Evolutionary conservation across 2,888 invertebrate genomes (phyloP).

Genomic region (Parnassius mnemosyne): DNA sequence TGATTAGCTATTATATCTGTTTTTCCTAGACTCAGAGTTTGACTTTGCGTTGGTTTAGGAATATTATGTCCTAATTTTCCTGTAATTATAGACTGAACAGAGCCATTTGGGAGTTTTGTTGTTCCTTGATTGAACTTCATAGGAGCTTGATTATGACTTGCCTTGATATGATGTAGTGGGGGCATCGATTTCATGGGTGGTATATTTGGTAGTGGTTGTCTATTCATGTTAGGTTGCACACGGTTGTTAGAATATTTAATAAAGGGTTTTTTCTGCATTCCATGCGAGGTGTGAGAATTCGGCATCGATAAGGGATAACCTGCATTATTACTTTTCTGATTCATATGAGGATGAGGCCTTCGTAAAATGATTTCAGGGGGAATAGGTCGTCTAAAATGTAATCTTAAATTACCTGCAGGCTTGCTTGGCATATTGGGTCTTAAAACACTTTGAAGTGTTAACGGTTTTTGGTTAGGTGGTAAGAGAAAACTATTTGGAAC

Average conservation of each 20-base stretch:
- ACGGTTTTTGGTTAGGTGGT: slow-evolving; percentile 63
- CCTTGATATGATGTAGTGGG: slow-evolving; percentile 42
- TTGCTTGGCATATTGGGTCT: slow-evolving; percentile 56
- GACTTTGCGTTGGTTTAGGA: slow-evolving; percentile 46
- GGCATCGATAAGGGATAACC: slow-evolving; percentile 65
- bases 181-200: slow-evolving; percentile 65
- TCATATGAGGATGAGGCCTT: slow-evolving; percentile 53
- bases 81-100: slow-evolving; percentile 51
- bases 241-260: slow-evolving; percentile 47
- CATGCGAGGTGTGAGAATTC: slow-evolving; percentile 47
- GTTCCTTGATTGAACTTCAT: slow-evolving; percentile 37
- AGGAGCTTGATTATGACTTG: slow-evolving; percentile 17
- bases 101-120: slow-evolving; percentile 37
- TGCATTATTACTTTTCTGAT: slow-evolving; percentile 48
- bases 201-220: slow-evolving; percentile 42
- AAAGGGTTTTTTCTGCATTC: slow-evolving; percentile 50
- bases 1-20: slow-evolving; percentile 68
- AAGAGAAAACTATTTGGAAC: slow-evolving; percentile 57
- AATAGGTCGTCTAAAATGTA: slow-evolving; percentile 62
- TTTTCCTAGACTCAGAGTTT: slow-evolving; percentile 64
- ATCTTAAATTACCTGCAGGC: slow-evolving; percentile 52
- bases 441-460: slow-evolving; percentile 70
- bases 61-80: slow-evolving; percentile 48
- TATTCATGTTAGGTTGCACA: slow-evolving; percentile 46
- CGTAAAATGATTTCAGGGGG: slow-evolving; percentile 75